Base-by-base conservation (phyloP, 1,140 invertebrate species). In the Spodoptera frugiperda region DNA sequence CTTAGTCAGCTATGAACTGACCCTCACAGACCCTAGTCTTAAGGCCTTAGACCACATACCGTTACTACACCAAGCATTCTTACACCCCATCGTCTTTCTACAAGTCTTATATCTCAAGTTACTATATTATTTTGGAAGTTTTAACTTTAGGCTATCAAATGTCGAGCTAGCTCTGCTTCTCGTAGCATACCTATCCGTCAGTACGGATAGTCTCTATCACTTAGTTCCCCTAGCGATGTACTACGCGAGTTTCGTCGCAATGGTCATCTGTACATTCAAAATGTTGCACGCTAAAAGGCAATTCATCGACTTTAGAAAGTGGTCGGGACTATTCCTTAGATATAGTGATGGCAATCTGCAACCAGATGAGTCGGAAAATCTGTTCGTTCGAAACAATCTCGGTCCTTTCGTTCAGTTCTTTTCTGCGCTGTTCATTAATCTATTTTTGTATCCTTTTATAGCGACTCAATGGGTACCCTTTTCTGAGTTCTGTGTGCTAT, bases 361-460 rank as follows among this genome's bases (percentile, higher is more conserved):
- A 83, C 95, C 97, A 0, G 95, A 97, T 10, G 96, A 97, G 78
- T 97, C 97, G 0, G 97, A 98, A 79, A 97, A 96, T 86, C 95
- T 97, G 55, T 98, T 97, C 79, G 96, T 97, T n/a, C 94, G 96
- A 30, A 98, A 98, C 82, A 97, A 98, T 84, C 89, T 98, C 21
- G 96, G 96, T 53, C 97, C 97, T 0, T 98, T 97, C 82, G 91
- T 96, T 33, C 96, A 97, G 49, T 98, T 97, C 90, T 98, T 98
- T 84, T 84, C 96, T 15, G 95, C 96, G 0, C 90, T 98, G 9
- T 94, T 98, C 2, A 82, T 96, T 0, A 97, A 97, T 93, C 93
- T 98, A 14, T 95, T 97, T 39, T 94, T 97, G 0, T 98, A 97
- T 88, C 97, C 97, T 0, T 89, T 97, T 15, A 96, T 98, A 57